A percentile compares a stretch with the other conserved stretches of the same genome.
phyloP scores from a whole-genome alignment of 2,797 vertebrate species.

The Scyliorhinus canicula region DNA sequence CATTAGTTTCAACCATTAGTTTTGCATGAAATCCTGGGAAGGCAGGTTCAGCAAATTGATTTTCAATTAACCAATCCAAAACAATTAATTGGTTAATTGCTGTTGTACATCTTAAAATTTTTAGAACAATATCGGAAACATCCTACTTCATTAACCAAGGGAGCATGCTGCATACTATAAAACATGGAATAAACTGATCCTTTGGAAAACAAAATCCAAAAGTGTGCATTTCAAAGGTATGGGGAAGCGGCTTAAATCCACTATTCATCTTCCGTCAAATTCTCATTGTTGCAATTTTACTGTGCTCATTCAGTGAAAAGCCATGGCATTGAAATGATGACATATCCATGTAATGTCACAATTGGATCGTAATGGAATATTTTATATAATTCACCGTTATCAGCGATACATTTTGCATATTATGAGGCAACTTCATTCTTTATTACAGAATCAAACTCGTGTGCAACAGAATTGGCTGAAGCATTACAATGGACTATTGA shows the following conservation, averaged over 20 bases:
- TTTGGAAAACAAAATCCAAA: background rate
- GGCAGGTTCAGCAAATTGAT: slow-evolving; percentile 27
- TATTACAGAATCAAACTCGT: background rate
- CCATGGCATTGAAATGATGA: background rate
- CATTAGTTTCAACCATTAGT: slow-evolving; percentile 30
- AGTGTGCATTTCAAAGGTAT: background rate
- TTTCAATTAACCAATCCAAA: slow-evolving; percentile 29
- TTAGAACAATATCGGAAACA: background rate
- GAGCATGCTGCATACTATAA: background rate
- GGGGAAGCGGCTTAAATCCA: background rate
- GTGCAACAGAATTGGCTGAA: background rate
- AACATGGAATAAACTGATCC: background rate
- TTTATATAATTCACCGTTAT: background rate
- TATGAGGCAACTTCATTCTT: background rate
- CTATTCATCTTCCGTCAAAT: background rate
- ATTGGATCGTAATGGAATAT: background rate
- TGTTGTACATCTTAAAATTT: slow-evolving; percentile 30
- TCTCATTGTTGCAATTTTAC: background rate
- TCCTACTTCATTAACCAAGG: background rate
- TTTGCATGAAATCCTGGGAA: slow-evolving; percentile 24
- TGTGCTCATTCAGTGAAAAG: background rate
- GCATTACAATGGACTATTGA: background rate
- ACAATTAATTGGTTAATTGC: slow-evolving; percentile 34
- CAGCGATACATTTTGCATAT: background rate
- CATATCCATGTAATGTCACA: background rate